Percentiles rank a stretch among this genome's conserved stretches.
These are phyloP conservation scores for Kryphioiulus occultus DNA, from an alignment of 2,888 invertebrate genomes.

Conservation along the genomic window DNA sequence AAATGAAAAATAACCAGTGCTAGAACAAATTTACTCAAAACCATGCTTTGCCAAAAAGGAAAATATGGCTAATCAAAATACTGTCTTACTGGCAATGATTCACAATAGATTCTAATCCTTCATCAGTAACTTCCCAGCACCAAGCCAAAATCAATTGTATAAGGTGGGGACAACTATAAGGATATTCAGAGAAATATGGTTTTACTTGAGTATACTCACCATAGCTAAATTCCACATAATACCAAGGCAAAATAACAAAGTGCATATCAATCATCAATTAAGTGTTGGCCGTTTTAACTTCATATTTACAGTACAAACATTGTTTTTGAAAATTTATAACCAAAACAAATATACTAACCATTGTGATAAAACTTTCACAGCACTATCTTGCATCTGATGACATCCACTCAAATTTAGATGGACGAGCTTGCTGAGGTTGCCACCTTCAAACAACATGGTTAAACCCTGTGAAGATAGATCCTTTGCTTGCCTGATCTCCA, in stretches of 20 bases:
- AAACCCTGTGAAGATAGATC: constrained; percentile 53
- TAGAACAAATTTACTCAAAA: background rate
- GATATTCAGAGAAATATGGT: background rate
- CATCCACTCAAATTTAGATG: constrained; percentile 55
- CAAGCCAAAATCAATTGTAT: constrained; percentile 54
- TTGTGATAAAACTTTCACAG: constrained; percentile 52
- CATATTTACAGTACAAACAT: background rate
- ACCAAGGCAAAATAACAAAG: background rate
- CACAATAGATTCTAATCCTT: constrained; percentile 53
- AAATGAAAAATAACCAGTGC: background rate
- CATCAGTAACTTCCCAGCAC: constrained; percentile 56
- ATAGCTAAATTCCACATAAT: too few relatives aligned
- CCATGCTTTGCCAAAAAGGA: background rate
- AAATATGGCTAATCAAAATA: background rate
- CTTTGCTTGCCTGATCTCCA: constrained; percentile 54
- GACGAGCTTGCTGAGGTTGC: constrained; percentile 49
- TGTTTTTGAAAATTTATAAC: background rate
- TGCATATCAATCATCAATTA: background rate
- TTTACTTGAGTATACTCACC: background rate
- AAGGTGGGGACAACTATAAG: constrained; percentile 52
- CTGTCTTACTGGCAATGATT: constrained; percentile 50
- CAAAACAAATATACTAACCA: constrained; percentile 14
- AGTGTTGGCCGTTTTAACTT: background rate
- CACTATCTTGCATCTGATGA: constrained; percentile 53
- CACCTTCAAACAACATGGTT: constrained; percentile 50